A percentile compares a stretch with the other conserved stretches of the same genome.
These are phyloP conservation scores for Nematostella vectensis DNA, from an alignment of 92 coral and sea anemone species.

Conservation along the genomic window DNA sequence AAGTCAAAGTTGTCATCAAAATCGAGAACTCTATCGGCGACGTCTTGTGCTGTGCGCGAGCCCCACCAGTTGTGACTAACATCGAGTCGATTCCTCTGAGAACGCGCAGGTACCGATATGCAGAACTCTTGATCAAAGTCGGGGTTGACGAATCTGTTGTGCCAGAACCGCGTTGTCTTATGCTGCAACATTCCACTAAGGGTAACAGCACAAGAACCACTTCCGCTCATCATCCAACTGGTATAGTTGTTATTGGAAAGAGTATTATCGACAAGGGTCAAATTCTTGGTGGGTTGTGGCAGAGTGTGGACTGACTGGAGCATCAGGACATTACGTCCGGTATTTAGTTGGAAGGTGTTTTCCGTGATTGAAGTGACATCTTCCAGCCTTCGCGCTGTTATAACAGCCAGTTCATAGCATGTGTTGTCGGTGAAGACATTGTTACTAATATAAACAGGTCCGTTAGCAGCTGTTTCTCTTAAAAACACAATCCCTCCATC, in stretches of 20 bases:
- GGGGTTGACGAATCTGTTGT: slow-evolving; percentile 33
- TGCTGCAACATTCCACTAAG: slow-evolving; percentile 25
- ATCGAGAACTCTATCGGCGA: slow-evolving; percentile 39
- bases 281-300: background rate
- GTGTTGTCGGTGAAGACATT: slow-evolving; percentile 29
- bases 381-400: slow-evolving; percentile 25
- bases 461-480: slow-evolving; percentile 8
- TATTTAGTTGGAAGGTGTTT: slow-evolving; percentile 28
- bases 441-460: slow-evolving; percentile 3
- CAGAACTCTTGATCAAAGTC: slow-evolving; percentile 29
- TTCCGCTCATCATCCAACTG: background rate
- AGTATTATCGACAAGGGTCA: slow-evolving; percentile 28
- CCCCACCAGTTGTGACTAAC: slow-evolving; percentile 66
- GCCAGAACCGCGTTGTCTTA: slow-evolving; percentile 7
- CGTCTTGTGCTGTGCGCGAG: background rate
- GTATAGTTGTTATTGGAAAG: slow-evolving; percentile 10
- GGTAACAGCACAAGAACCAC: slow-evolving; percentile 2
- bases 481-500: slow-evolving; percentile 11
- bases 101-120: slow-evolving; percentile 9
- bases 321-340: slow-evolving; percentile 9
- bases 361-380: slow-evolving; percentile 5
- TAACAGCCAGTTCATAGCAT: slow-evolving; percentile 11
- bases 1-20: slow-evolving; percentile 46
- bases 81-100: slow-evolving; percentile 11
- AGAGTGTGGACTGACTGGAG: slow-evolving; percentile 18